Conservation (phyloP, 2,797 vertebrate genomes). For the Denticeps clupeoides region DNA sequence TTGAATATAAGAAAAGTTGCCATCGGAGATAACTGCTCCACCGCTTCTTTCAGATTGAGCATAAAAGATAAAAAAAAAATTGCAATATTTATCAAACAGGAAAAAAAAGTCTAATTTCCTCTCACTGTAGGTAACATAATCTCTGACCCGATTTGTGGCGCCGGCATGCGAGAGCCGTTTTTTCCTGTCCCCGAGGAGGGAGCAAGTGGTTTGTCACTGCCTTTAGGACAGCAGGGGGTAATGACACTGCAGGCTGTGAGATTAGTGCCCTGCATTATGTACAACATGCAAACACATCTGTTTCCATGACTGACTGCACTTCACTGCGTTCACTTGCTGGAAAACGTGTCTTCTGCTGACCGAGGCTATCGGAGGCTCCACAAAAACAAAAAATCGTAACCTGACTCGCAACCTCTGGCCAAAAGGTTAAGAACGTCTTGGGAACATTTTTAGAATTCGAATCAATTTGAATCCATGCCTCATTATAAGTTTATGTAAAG, state of each 20-base stretch:
- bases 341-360: not conserved
- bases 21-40: no score
- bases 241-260: constrained; percentile 25
- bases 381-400: no score
- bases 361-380: not conserved
- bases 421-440: no score
- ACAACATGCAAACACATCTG: constrained; percentile 37
- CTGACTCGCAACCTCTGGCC: no score
- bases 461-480: no score
- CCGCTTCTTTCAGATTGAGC: no score
- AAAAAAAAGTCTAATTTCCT: constrained; percentile 6
- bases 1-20: no score
- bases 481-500: no score
- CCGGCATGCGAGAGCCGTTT: constrained; percentile 16
- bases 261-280: constrained; percentile 33
- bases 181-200: constrained; percentile 13
- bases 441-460: no score
- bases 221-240: constrained; percentile 28
- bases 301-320: constrained; percentile 32
- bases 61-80: not conserved
- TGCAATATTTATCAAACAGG: not conserved
- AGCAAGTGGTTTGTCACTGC: constrained; percentile 22
- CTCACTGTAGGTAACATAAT: constrained; percentile 5
- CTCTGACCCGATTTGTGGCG: constrained; percentile 17
- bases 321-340: constrained; percentile 11